Conservation (phyloP, 2,888 invertebrate genomes). For the Drosophila infuscata region DNA sequence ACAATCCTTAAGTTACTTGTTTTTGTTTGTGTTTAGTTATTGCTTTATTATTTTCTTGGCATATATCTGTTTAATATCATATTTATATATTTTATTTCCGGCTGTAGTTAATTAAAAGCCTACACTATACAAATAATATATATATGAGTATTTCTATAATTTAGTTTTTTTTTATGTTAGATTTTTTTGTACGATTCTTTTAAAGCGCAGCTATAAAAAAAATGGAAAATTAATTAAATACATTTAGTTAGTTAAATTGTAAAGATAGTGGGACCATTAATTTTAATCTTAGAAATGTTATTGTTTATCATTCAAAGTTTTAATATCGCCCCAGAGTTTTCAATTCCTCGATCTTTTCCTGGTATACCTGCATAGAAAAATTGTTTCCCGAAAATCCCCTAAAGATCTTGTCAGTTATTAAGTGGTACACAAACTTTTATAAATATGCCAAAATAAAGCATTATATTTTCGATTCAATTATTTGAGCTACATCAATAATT, state of each 20-base stretch:
- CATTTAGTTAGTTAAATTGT: not conserved
- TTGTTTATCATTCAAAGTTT: not conserved
- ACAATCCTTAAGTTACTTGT: slow-evolving; percentile 16
- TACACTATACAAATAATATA: slow-evolving; percentile 6
- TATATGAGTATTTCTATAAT: slow-evolving; percentile 14
- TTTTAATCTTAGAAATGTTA: slow-evolving; percentile 4
- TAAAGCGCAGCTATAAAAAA: not conserved
- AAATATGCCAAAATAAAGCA: slow-evolving; percentile 1
- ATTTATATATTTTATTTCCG: slow-evolving; percentile 21
- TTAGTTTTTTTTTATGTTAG: slow-evolving; percentile 25
- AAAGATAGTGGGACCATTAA: slow-evolving; percentile 20
- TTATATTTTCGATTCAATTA: not conserved
- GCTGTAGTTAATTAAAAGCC: slow-evolving; percentile 34
- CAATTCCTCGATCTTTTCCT: not conserved
- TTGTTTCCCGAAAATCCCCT: not conserved
- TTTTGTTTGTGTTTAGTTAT: slow-evolving; percentile 42
- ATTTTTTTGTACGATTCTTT: slow-evolving; percentile 23
- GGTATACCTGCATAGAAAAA: not conserved
- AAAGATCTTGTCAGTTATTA: slow-evolving; percentile 1
- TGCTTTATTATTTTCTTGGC: slow-evolving; percentile 54
- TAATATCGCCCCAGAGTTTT: not conserved
- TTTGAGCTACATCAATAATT: slow-evolving; percentile 16
- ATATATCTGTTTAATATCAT: slow-evolving; percentile 25
- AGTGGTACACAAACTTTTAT: slow-evolving; percentile 6
- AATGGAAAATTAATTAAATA: not conserved